These are phyloP conservation scores for Syngnathus rostellatus DNA, from an alignment of 2,797 vertebrate genomes.

Conservation along the genomic window DNA sequence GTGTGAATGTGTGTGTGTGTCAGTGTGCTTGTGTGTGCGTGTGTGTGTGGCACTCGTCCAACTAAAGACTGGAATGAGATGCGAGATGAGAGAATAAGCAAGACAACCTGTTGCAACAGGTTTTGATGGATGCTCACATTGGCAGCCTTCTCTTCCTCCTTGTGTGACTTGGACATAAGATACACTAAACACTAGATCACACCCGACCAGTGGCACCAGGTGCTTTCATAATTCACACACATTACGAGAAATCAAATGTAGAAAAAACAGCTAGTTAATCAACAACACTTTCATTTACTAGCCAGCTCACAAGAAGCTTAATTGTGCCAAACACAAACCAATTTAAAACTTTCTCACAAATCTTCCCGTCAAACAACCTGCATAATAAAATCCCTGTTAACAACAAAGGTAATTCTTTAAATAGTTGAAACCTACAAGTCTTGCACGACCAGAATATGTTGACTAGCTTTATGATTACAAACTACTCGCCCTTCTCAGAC, in stretches of 20 bases:
- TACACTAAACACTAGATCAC: slow-evolving; percentile 42
- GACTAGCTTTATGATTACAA: background rate
- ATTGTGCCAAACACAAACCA: background rate
- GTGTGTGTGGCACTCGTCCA: slow-evolving; percentile 52
- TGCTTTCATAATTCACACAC: slow-evolving; percentile 34
- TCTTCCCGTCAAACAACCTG: too few species aligned
- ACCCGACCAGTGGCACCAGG: slow-evolving; percentile 39
- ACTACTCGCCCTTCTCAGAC: background rate
- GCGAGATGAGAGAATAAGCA: slow-evolving; percentile 37
- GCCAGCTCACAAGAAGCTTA: background rate
- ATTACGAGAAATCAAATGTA: background rate
- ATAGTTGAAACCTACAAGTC: background rate
- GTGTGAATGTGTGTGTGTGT: slow-evolving; percentile 20
- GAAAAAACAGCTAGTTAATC: background rate
- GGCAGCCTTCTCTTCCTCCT: slow-evolving; percentile 49
- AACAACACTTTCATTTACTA: background rate
- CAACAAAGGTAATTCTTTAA: background rate
- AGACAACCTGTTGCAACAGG: slow-evolving; percentile 72
- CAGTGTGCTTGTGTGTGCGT: slow-evolving; percentile 19
- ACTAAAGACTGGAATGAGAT: slow-evolving; percentile 52
- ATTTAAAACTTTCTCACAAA: background rate
- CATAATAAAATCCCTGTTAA: background rate
- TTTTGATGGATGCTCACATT: slow-evolving; percentile 51
- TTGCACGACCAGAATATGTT: background rate
- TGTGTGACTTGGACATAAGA: slow-evolving; percentile 50